phyloP scores from a whole-genome alignment of 53 echinoderm and acorn worm genomes.

The Stichopus horrens region DNA sequence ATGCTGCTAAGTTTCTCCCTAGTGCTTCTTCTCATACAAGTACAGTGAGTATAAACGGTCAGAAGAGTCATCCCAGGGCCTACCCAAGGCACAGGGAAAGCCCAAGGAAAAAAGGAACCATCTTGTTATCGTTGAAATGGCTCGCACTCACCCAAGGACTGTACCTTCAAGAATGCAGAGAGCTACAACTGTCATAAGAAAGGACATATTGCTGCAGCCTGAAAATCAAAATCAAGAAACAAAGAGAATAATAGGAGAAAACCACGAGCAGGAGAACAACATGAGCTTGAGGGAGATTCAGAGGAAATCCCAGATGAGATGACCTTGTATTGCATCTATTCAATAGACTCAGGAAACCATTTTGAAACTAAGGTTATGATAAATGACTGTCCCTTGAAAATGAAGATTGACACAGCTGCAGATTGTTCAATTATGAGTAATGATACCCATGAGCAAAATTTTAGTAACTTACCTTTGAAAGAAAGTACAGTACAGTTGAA shows the following conservation, averaged over 20 bases:
- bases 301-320: neutral
- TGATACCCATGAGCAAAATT: conserved; percentile 42
- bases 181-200: conserved; percentile 45
- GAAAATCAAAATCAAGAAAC: neutral
- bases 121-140: conserved; percentile 50
- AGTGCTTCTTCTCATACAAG: neutral
- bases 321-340: neutral
- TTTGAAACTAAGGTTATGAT: neutral
- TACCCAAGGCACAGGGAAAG: no score
- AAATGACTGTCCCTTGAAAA: neutral
- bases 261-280: neutral
- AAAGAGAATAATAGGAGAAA: neutral
- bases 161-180: conserved; percentile 43
- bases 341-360: neutral
- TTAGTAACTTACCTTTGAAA: conserved; percentile 20
- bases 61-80: conserved; percentile 39
- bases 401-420: conserved; percentile 23
- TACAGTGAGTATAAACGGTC: conserved; percentile 30
- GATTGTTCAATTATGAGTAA: conserved; percentile 4
- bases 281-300: neutral
- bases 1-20: conserved; percentile 47
- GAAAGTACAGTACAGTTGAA: conserved; percentile 25
- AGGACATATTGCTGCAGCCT: neutral
- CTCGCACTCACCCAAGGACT: conserved; percentile 19
- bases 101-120: neutral